A percentile compares a stretch with the other conserved stretches of the same genome.
phyloP scores from a whole-genome alignment of 2,113 vertebrate genomes.

The Hydrochoerus hydrochaeris region DNA sequence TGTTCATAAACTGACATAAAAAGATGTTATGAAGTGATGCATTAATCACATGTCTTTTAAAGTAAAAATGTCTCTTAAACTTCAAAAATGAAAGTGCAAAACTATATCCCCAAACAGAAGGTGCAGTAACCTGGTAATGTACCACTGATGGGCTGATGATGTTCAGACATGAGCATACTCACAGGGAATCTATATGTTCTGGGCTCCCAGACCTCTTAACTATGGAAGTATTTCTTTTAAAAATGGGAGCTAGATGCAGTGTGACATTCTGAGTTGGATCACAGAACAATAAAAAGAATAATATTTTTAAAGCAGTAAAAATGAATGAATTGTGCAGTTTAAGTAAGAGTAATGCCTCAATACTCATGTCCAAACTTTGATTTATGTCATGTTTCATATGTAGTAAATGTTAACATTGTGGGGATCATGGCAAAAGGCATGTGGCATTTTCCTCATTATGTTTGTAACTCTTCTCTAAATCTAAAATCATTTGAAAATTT shows the following conservation, averaged over 20 bases:
- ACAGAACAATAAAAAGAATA: neutral
- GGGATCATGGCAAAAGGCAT: neutral
- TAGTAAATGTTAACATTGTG: neutral
- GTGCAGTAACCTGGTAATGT: neutral
- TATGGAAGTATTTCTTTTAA: neutral
- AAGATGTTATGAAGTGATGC: neutral
- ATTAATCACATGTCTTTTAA: neutral
- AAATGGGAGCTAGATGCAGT: neutral
- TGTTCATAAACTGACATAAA: neutral
- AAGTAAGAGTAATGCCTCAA: neutral
- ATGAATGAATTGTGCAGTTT: neutral
- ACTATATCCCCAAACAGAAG: neutral
- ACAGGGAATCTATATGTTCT: neutral
- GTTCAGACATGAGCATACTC: neutral
- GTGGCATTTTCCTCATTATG: neutral
- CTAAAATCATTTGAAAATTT: neutral
- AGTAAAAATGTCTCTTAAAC: neutral
- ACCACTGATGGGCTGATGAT: neutral
- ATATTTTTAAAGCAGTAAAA: neutral
- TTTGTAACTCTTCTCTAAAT: neutral
- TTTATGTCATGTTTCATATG: neutral
- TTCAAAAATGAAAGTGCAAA: neutral
- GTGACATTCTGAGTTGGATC: neutral
- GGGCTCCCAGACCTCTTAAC: neutral
- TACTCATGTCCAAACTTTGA: neutral